Evolutionary conservation across 2,113 vertebrate species (phyloP).

Genomic region (Delphinapterus leucas): DNA sequence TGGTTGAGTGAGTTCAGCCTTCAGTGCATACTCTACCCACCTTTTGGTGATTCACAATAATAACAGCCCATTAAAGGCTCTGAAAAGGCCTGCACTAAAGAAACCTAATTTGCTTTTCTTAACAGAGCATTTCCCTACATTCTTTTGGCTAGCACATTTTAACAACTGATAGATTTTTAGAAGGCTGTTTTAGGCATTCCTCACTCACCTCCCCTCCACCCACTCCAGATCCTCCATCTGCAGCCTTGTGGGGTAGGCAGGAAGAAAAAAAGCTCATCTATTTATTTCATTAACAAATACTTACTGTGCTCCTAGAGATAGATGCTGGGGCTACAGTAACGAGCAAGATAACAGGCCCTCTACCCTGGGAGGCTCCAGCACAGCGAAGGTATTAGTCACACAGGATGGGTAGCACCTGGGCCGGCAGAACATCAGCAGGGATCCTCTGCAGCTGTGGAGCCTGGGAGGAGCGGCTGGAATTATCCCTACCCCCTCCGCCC

Average conservation of each 20-base stretch:
- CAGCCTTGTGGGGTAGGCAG: not conserved
- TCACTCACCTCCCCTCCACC: not conserved
- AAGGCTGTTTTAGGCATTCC: not conserved
- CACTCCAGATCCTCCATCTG: not conserved
- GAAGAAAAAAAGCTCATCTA: not conserved
- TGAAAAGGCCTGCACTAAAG: conserved; percentile 34
- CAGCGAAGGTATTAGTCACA: not conserved
- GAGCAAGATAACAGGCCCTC: not conserved
- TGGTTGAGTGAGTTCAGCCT: conserved; percentile 3
- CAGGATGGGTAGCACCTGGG: not conserved
- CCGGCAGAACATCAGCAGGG: not conserved
- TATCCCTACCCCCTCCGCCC: not conserved
- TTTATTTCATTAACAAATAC: not conserved
- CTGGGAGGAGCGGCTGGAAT: not conserved
- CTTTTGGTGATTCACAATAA: not conserved
- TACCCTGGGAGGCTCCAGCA: not conserved
- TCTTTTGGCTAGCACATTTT: conserved; percentile 29
- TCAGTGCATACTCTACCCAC: not conserved
- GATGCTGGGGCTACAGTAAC: not conserved
- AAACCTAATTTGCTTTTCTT: conserved; percentile 7
- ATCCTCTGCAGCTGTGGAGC: not conserved
- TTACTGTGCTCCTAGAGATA: rapidly evolving
- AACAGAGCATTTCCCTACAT: not conserved
- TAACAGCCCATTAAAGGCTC: conserved; percentile 47
- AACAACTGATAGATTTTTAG: not conserved